Evolutionary conservation across 2,888 invertebrate genomes (phyloP), one percentile per base, ranked within the genome.

Genomic region (Xestoiulus laeticollis): DNA sequence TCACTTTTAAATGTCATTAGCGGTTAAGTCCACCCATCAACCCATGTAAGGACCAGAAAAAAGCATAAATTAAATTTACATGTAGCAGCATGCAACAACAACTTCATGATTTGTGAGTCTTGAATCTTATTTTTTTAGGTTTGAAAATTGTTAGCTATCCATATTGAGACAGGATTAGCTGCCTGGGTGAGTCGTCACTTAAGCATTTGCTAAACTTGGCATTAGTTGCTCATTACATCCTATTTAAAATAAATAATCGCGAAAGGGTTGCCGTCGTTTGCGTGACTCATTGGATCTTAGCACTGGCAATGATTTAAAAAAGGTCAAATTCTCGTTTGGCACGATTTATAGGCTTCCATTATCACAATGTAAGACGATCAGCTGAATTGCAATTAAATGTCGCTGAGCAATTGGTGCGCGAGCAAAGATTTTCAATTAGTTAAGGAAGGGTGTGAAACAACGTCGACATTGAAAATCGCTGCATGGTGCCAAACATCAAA

Each of bases 371-470:
- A 26, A 78, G 30, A 78, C 30, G 78, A 78, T 78, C 78, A 30
- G 78, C 78, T 32, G 78, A 78, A 78, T n/a, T 78, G 30, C 78
- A 78, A 78, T 78, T 78, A 78, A 78, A 30, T 14, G 78, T 78
- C 78, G 78, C 78, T 78, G 30, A 30, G 30, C 48, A 26, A 78
- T 30, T 32, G 30, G 30, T 4, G 30, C 30, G 30, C 78, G 78
- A 78, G 78, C 26, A 26, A 32, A 78, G 78, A 78, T 30, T 78
- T 78, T 78, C 78, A 78, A 78, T 78, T 78, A 78, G 78, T 30
- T 30, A 2, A 30, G 2, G 30, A 3, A 78, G 78, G 78, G 78
- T 30, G 78, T 78, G 78, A 78, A 78, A 32, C 30, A 78, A 78
- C 14, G 30, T 30, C 4, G 78, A 26, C 78, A 78, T 78, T 78